Evolutionary conservation across 2,888 invertebrate genomes (phyloP).

Genomic region (Volucella bombylans): DNA sequence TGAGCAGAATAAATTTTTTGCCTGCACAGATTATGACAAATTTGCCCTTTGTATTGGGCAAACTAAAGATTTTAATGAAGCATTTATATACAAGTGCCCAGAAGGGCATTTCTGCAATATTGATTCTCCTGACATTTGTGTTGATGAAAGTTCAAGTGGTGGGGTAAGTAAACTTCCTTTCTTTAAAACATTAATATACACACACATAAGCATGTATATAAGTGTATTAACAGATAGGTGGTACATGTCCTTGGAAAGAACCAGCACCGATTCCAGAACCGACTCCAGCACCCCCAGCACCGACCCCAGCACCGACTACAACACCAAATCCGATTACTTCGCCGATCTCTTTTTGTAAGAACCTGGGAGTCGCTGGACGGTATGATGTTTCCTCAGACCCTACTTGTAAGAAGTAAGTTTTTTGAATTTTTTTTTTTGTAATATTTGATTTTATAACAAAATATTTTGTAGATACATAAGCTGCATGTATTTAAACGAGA

Average conservation of each 20-base stretch:
- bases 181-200: neutral
- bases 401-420: slow-evolving; percentile 32
- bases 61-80: neutral
- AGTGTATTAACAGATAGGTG: slow-evolving; percentile 32
- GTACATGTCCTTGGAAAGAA: slow-evolving; percentile 37
- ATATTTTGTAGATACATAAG: slow-evolving; percentile 25
- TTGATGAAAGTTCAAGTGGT: slow-evolving; percentile 19
- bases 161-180: neutral
- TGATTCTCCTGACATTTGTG: slow-evolving; percentile 40
- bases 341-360: slow-evolving; percentile 19
- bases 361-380: slow-evolving; percentile 14
- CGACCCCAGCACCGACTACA: slow-evolving; percentile 3
- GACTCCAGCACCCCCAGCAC: neutral
- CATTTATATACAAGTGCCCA: slow-evolving; percentile 20
- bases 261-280: neutral
- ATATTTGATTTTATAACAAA: neutral
- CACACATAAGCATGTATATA: neutral
- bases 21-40: slow-evolving; percentile 30
- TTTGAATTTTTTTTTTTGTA: neutral
- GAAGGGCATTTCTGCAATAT: slow-evolving; percentile 26
- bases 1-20: slow-evolving; percentile 2
- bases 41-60: slow-evolving; percentile 42
- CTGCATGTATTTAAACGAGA: slow-evolving; percentile 4
- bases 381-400: slow-evolving; percentile 23
- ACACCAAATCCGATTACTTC: slow-evolving; percentile 28